Evolutionary conservation across 2,797 vertebrate species (phyloP), one percentile per base, ranked within the genome.

Genomic region (Chelonia mydas): DNA sequence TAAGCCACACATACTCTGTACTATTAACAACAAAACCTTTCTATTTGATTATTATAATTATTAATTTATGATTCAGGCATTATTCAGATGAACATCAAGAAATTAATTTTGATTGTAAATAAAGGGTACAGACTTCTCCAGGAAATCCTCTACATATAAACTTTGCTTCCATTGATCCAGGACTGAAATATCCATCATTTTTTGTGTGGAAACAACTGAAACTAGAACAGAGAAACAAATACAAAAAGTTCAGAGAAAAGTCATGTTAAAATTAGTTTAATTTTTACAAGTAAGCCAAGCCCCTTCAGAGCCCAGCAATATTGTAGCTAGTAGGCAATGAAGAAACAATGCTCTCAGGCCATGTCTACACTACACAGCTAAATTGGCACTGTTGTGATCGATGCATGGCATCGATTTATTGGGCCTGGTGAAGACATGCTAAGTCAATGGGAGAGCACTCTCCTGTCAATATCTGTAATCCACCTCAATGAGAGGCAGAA

Each of bases 91-190:
- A 80, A 61, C 92, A 11, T 7, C 2, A 94, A 92, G 86, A n/a
- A 94, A 81, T 72, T 3, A 81, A 31, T 27, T 19, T 83, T 7
- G 2, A 59, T 90, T 94, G 89, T 54, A 97, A 90, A 6, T 87
- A 87, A 95, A 94, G 23, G 31, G 94, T 74, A 98, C 98, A 95
- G 94, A 98, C 98, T 96, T 98, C 93, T 98, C 98, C 86, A 98
- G 95, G 87, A 98, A 98, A 81, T 98, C 98, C 59, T 98, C 97
- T 55, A 94, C 83, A 87, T 5, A 51, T 55, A 96, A 89, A 92
- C 27, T 91, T 92, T 94, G 84, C 89, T 97, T 98, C 98, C 97
- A 98, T 4, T 97, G 92, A 94, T 98, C 97, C 90, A 97, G 57
- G 33, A 95, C 28, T 1, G 97, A 97, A 91, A 83, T 15, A 90